phyloP scores from a whole-genome alignment of 2,888 invertebrate species.

The Drosophila koepferae region DNA sequence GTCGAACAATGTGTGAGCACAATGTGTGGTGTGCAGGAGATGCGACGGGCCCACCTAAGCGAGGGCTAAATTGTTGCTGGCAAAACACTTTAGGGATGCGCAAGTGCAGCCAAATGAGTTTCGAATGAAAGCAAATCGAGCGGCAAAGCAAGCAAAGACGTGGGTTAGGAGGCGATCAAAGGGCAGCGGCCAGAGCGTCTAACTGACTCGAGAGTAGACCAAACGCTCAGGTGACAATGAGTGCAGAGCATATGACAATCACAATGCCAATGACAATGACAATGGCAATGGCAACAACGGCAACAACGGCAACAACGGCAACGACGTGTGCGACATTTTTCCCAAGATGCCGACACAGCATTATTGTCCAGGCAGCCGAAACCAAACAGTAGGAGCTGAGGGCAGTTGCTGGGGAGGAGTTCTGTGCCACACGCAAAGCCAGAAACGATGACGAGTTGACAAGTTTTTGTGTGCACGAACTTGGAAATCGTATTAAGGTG shows the following conservation, averaged over 20 bases:
- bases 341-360: constrained; percentile 47
- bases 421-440: constrained; percentile 67
- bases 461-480: constrained; percentile 44
- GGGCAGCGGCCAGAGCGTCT: constrained; percentile 37
- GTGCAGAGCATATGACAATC: constrained; percentile 6
- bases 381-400: constrained; percentile 40
- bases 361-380: constrained; percentile 34
- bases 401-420: constrained; percentile 12
- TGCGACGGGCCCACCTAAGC: constrained; percentile 36
- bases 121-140: constrained; percentile 77
- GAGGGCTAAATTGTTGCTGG: constrained; percentile 52
- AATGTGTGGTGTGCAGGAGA: constrained; percentile 5
- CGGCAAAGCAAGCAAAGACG: constrained; percentile 49
- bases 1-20: constrained; percentile 31
- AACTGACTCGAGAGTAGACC: constrained; percentile 9
- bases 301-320: constrained; percentile 13
- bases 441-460: constrained; percentile 65
- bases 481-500: constrained; percentile 71
- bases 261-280: constrained; percentile 19
- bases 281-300: constrained; percentile 19
- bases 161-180: constrained; percentile 39
- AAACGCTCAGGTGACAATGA: constrained; percentile 66
- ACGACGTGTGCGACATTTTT: constrained; percentile 70
- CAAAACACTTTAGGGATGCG: constrained; percentile 72
- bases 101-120: constrained; percentile 78